Percentiles rank a stretch among this genome's conserved stretches.
Conservation (phyloP, 2,113 vertebrate genomes). For the Proteles cristata region DNA sequence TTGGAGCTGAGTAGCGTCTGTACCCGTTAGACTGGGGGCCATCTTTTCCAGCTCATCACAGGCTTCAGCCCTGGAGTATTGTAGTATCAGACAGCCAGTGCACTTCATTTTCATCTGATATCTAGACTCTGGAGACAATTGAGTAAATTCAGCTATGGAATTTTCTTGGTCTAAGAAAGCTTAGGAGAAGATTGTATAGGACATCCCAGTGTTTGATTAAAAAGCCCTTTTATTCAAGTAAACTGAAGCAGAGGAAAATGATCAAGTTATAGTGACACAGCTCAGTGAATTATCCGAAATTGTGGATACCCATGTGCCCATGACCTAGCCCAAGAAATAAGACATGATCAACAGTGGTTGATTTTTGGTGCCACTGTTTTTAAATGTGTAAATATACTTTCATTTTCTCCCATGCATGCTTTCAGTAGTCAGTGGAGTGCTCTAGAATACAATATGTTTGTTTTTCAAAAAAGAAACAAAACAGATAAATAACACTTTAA, state of each 20-base stretch:
- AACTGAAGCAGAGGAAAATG: not conserved
- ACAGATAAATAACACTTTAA: not conserved
- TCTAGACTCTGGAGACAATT: not conserved
- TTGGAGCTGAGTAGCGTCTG: not conserved
- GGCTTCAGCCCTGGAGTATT: too few relatives aligned
- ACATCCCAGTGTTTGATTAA: not conserved
- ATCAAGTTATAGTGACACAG: not conserved
- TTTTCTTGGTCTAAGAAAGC: not conserved
- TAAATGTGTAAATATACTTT: not conserved
- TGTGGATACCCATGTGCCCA: not conserved
- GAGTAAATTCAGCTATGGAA: not conserved
- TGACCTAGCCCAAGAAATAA: not conserved
- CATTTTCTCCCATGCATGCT: not conserved
- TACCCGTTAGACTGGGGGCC: not conserved
- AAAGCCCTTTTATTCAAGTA: conserved; percentile 38
- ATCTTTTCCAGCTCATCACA: not conserved
- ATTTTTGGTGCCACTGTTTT: not conserved
- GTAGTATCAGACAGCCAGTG: too few relatives aligned
- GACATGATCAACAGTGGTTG: not conserved
- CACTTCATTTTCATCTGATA: not conserved
- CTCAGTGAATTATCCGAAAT: not conserved
- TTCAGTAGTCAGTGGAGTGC: not conserved
- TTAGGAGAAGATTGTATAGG: not conserved
- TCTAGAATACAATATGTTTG: not conserved
- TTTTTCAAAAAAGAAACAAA: not conserved